Evolutionary conservation across 92 coral and sea anemone genomes (phyloP), one percentile per base, ranked within the genome.

Genomic region (Pocillopora meandrina): DNA sequence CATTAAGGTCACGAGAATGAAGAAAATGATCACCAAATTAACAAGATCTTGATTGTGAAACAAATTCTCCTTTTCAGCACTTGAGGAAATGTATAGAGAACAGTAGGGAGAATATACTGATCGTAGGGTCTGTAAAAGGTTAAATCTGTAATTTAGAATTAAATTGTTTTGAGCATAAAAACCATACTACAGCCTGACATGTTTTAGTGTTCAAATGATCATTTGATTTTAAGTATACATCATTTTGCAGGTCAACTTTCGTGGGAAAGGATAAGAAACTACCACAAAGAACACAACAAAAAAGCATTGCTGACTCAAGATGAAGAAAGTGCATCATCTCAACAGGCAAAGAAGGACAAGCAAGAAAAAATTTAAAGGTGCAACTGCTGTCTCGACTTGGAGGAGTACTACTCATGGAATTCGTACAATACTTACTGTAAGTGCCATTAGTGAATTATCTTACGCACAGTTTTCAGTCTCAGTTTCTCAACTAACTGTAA

Each of bases 391-490:
- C 9, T 73, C 74, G 10, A 58, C 86, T 1, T 91, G 95, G 95
- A 60, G 74, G 26, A 91, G 86, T 33, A 79, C 81, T 1, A 86
- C 72, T 9, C 95, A 91, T 69, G 79, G 88, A 10, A 76, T 66
- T 58, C 69, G 88, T 17, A 59, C 82, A 77, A 14, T 84, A 68
- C 61, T 76, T 1, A 76, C 83, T 13, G 88, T 84, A n/a, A 56
- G 88, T 36, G 49, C 19, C 34, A 8, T 31, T 59, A 52, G 26
- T 56, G 2, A 72, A 52, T 8, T 42, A 1, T 26, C 2, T 2
- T 21, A 2, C 0, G 0, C 0, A 14, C 14, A 23, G 31, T n/a
- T 7, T 62, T 26, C 31, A 26, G 31, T 26, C 31, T 42, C 52
- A 42, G 52, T 42, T 42, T 42, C 52, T 3, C 5, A 42, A 7